Percentiles rank a stretch among this genome's conserved stretches.
phyloP scores from a whole-genome alignment of 2,113 vertebrate species.

The Onychostoma macrolepis region DNA sequence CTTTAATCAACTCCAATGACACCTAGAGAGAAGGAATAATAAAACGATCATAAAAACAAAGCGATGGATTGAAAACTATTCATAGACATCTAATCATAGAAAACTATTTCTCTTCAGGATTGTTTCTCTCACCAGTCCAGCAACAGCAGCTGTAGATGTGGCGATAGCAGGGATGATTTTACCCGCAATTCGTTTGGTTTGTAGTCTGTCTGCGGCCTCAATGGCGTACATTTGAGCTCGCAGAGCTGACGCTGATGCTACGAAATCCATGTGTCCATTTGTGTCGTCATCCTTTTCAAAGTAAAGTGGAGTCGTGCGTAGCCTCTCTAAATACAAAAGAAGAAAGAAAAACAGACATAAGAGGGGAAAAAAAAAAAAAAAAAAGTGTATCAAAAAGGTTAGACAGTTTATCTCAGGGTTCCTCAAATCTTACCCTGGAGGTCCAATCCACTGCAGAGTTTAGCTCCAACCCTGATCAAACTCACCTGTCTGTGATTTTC shows the following conservation, averaged over 20 bases:
- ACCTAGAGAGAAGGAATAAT: slow-evolving; percentile 75
- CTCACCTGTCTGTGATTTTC: no score
- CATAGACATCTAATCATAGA: no score
- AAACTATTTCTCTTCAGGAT: not conserved
- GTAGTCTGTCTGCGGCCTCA: slow-evolving; percentile 89
- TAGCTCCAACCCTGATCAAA: no score
- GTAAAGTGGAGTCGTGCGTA: slow-evolving; percentile 84
- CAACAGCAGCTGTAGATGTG: slow-evolving; percentile 96
- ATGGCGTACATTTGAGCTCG: slow-evolving; percentile 95
- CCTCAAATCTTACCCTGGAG: no score
- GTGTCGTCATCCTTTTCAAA: slow-evolving; percentile 96
- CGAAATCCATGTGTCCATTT: slow-evolving; percentile 94
- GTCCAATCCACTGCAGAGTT: no score
- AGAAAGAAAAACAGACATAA: not conserved
- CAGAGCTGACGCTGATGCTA: slow-evolving; percentile 90
- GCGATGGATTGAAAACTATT: not conserved
- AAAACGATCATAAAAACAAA: not conserved
- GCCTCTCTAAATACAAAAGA: slow-evolving; percentile 72
- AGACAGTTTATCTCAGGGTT: not conserved
- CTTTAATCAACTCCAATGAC: slow-evolving; percentile 92
- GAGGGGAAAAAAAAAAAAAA: not conserved
- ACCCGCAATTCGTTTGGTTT: slow-evolving; percentile 96
- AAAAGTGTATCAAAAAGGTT: not conserved
- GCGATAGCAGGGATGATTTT: slow-evolving; percentile 99
- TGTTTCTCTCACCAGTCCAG: slow-evolving; percentile 85